Percentiles rank a stretch among this genome's conserved stretches.
phyloP scores from a whole-genome alignment of 2,113 vertebrate genomes.

The Gracilinanus agilis region DNA sequence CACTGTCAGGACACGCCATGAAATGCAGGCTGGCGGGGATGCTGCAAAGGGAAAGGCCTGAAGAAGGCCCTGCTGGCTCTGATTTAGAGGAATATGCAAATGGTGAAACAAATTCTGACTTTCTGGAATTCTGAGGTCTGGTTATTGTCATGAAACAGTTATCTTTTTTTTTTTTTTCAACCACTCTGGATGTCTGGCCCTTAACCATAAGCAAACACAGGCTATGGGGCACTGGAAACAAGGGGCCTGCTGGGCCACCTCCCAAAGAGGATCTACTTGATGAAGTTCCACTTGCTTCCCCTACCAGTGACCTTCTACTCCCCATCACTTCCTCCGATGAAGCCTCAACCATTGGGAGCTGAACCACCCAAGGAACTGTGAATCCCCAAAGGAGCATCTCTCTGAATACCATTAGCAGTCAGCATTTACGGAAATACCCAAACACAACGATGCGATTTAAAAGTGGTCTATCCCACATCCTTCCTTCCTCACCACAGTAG shows the following conservation, averaged over 20 bases:
- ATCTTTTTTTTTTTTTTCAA: background rate
- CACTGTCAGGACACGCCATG: background rate
- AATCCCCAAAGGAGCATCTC: background rate
- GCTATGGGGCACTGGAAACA: background rate
- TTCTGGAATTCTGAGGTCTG: conserved; percentile 12
- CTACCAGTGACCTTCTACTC: background rate
- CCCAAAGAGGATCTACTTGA: background rate
- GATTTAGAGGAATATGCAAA: conserved; percentile 47
- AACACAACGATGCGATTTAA: background rate
- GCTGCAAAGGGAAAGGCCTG: conserved; percentile 16
- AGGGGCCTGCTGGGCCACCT: background rate
- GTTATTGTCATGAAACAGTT: conserved; percentile 30
- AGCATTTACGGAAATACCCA: background rate
- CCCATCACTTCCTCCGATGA: background rate
- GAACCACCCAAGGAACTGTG: background rate
- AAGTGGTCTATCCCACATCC: conserved; percentile 34
- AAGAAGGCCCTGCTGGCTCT: conserved; percentile 39
- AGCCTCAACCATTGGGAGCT: background rate
- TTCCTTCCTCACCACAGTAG: conserved; percentile 9
- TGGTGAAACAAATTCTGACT: conserved; percentile 27
- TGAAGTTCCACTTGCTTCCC: background rate
- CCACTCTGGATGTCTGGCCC: background rate
- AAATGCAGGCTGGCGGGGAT: conserved; percentile 9
- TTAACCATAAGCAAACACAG: background rate
- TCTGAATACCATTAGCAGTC: background rate